Conservation (phyloP, 2,797 vertebrate species). For the Epinephelus awoara region DNA sequence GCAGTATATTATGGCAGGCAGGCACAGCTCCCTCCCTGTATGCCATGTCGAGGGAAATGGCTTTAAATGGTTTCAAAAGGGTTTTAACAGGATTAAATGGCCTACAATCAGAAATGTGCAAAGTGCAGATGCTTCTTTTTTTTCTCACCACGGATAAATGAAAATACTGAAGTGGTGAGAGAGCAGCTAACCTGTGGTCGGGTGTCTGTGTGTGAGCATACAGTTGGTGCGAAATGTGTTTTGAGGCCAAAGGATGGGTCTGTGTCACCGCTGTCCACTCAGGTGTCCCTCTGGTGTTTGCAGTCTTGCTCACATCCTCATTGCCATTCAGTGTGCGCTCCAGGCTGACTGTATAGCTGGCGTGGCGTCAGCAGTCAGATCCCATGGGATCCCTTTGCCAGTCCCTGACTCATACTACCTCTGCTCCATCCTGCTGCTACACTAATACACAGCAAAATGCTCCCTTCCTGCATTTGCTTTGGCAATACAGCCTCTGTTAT, state of each 20-base stretch:
- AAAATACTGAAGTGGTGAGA: slow-evolving; percentile 10
- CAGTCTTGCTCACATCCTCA: slow-evolving; percentile 60
- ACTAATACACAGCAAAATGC: slow-evolving; percentile 37
- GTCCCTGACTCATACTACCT: slow-evolving; percentile 78
- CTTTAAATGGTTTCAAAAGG: slow-evolving; percentile 74
- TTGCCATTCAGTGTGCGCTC: slow-evolving; percentile 69
- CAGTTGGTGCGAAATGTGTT: background rate
- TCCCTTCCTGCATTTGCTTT: slow-evolving; percentile 31
- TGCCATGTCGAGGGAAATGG: slow-evolving; percentile 69
- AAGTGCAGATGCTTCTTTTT: slow-evolving; percentile 63
- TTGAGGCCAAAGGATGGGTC: slow-evolving; percentile 18
- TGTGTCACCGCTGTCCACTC: background rate
- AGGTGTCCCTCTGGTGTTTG: slow-evolving; percentile 23
- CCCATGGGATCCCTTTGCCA: slow-evolving; percentile 72
- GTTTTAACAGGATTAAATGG: slow-evolving; percentile 74
- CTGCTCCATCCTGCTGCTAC: slow-evolving; percentile 39
- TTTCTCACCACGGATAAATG: slow-evolving; percentile 13
- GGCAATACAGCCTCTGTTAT: slow-evolving; percentile 27
- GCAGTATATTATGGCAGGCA: slow-evolving; percentile 63
- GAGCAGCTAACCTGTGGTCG: background rate
- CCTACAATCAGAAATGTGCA: slow-evolving; percentile 64
- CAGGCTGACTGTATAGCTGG: slow-evolving; percentile 64
- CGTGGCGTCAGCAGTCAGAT: slow-evolving; percentile 62
- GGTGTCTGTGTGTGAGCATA: slow-evolving; percentile 9
- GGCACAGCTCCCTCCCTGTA: slow-evolving; percentile 52